These are phyloP conservation scores for Botrylloides violaceus DNA, from an alignment of 23 tunicate species.

Conservation along the genomic window DNA sequence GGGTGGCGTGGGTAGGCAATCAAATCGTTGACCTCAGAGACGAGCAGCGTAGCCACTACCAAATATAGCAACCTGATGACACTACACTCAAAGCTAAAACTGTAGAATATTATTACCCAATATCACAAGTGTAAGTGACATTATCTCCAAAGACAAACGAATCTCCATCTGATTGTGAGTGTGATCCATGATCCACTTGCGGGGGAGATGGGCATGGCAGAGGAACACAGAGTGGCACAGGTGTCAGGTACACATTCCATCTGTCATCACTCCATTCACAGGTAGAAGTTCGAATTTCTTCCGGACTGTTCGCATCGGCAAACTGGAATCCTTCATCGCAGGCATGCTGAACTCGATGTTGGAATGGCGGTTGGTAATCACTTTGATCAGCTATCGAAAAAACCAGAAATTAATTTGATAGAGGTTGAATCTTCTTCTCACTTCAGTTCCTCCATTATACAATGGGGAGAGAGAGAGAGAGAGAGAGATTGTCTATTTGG, in stretches of 20 bases:
- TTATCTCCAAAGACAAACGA: conserved; percentile 37
- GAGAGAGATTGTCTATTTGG: no score
- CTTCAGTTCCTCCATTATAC: no score
- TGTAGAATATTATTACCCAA: conserved; percentile 26
- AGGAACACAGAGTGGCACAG: conserved; percentile 29
- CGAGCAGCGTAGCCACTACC: no score
- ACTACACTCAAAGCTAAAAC: neutral
- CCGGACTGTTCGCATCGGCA: neutral
- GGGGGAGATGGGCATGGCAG: conserved; percentile 29
- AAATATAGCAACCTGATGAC: no score
- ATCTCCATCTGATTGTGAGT: conserved; percentile 3
- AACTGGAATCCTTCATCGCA: conserved; percentile 37
- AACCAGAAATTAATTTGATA: no score
- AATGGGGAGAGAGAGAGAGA: no score
- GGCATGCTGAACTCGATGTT: conserved; percentile 7
- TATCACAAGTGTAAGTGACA: conserved; percentile 49
- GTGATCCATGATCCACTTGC: conserved; percentile 4
- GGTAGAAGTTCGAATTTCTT: neutral
- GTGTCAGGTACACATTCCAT: conserved; percentile 26
- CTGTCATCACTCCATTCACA: conserved; percentile 31
- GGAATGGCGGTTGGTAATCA: neutral
- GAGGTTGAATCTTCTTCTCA: no score
- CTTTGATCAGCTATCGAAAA: no score
- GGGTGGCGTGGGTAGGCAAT: no score
- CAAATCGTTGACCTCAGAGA: no score